A percentile compares a stretch with the other conserved stretches of the same genome.
These are phyloP conservation scores for Amphipoea lucens DNA, from an alignment of 2,888 invertebrate species.

Conservation along the genomic window DNA sequence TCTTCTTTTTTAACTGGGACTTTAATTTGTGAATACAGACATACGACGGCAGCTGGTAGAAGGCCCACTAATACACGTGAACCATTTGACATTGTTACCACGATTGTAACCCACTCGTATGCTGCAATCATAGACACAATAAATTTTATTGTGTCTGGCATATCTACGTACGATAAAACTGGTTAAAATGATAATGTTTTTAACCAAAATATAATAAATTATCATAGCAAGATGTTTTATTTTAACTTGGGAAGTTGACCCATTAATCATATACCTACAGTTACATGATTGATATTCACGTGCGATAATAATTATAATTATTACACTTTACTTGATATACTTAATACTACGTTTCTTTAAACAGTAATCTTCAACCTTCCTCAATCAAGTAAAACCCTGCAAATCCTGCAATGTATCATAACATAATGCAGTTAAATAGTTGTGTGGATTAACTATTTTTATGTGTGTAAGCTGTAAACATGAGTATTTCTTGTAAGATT, in stretches of 20 bases:
- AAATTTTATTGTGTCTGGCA: too few species aligned
- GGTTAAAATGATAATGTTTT: not conserved
- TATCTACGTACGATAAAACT: not conserved
- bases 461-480: not conserved
- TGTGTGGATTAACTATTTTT: not conserved
- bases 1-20: conserved; percentile 15
- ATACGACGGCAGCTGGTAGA: not conserved
- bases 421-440: not conserved
- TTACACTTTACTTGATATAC: not conserved
- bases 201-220: not conserved
- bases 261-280: too few species aligned
- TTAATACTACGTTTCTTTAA: not conserved
- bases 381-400: conserved; percentile 9
- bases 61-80: not conserved
- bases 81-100: not conserved
- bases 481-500: conserved; percentile 10
- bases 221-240: not conserved
- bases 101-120: not conserved
- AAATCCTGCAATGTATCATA: conserved; percentile 9
- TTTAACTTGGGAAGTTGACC: not conserved
- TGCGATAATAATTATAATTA: not conserved
- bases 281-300: too few species aligned
- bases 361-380: not conserved
- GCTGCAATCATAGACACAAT: not conserved
- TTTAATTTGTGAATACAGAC: not conserved